These are phyloP conservation scores for Ornithorhynchus anatinus DNA, from an alignment of 2,113 vertebrate genomes.

Conservation along the genomic window DNA sequence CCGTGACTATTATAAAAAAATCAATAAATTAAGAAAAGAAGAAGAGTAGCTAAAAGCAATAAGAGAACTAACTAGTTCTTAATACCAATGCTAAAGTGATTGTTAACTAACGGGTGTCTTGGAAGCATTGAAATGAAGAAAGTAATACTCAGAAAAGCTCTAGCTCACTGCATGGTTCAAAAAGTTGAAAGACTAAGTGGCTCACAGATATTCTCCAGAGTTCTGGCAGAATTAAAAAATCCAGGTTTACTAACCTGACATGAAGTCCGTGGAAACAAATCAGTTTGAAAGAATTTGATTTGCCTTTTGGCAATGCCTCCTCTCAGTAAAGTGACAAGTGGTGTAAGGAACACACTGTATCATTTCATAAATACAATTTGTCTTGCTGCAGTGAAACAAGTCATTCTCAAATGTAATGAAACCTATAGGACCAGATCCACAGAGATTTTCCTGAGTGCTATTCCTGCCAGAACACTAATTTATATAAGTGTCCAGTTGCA, in stretches of 20 bases:
- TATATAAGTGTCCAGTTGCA: constrained; percentile 2
- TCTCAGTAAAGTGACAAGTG: background rate
- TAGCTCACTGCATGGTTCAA: background rate
- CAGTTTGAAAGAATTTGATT: constrained; percentile 23
- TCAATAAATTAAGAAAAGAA: no score
- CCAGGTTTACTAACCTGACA: constrained; percentile 19
- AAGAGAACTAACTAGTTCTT: background rate
- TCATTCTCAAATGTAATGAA: constrained; percentile 9
- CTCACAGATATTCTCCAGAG: background rate
- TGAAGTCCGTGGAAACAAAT: constrained; percentile 43
- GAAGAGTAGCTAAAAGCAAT: background rate
- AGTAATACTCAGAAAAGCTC: background rate
- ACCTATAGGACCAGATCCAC: background rate
- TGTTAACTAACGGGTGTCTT: background rate
- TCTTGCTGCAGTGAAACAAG: constrained; percentile 5
- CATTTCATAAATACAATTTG: background rate
- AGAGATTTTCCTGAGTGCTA: constrained; percentile 22
- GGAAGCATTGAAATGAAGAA: background rate
- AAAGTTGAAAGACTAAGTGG: background rate
- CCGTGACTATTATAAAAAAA: no score
- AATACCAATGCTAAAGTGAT: background rate
- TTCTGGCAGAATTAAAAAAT: constrained; percentile 18
- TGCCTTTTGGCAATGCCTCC: background rate
- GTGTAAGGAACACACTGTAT: background rate
- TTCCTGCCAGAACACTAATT: constrained; percentile 11